Percentiles rank a stretch among this genome's conserved stretches.
Conservation (phyloP, 2,888 invertebrate species). For the Rapana venosa region DNA sequence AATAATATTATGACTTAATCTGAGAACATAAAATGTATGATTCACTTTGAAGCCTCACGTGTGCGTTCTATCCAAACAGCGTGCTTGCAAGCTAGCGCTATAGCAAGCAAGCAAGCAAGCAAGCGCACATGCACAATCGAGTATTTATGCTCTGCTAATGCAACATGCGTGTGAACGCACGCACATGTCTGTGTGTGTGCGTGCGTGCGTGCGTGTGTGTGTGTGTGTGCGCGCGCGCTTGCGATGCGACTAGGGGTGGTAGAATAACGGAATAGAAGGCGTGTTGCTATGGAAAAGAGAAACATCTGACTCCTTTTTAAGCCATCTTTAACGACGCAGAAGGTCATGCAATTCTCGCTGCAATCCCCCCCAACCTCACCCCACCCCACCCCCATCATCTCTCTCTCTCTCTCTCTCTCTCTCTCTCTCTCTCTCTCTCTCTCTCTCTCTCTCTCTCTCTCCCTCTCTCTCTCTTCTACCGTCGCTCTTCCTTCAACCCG, state of each 20-base stretch:
- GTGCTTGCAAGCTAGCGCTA: too few species aligned
- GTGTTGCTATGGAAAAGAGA: background rate
- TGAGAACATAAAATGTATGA: too few species aligned
- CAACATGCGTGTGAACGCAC: background rate
- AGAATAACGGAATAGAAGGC: background rate
- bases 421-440: background rate
- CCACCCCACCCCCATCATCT: background rate
- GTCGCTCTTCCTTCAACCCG: background rate
- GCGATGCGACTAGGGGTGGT: background rate
- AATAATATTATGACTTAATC: too few species aligned
- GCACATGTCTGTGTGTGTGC: background rate
- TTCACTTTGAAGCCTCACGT: too few species aligned
- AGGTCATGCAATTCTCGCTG: background rate
- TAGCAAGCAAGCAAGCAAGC: background rate
- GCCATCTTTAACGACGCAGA: background rate
- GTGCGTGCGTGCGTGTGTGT: background rate
- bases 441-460: slow-evolving; percentile 3
- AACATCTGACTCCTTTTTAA: background rate
- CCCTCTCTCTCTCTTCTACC: background rate
- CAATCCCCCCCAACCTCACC: background rate
- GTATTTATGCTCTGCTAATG: background rate
- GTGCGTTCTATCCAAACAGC: too few species aligned
- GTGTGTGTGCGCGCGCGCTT: background rate
- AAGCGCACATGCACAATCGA: background rate
- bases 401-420: background rate